A percentile compares a stretch with the other conserved stretches of the same genome.
phyloP scores from a whole-genome alignment of 2,797 vertebrate species.

The Cossypha heuglini region DNA sequence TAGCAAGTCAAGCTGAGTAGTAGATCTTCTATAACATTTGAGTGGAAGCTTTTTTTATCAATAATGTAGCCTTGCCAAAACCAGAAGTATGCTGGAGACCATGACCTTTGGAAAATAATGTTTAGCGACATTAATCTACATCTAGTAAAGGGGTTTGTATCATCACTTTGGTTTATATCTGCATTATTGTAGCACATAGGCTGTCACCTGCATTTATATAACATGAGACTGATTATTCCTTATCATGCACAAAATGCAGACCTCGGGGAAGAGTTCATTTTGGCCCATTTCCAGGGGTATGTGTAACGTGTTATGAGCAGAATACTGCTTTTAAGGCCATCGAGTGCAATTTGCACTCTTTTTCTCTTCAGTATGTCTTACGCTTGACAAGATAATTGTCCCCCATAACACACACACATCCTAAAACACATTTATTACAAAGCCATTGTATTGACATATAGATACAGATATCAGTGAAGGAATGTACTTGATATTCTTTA shows the following conservation, averaged over 20 bases:
- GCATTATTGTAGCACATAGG: constrained; percentile 29
- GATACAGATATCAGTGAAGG: constrained; percentile 42
- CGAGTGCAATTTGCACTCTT: constrained; percentile 40
- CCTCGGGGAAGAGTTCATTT: constrained; percentile 44
- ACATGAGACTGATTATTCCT: constrained; percentile 58
- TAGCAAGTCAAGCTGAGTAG: background rate
- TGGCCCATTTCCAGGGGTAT: constrained; percentile 34
- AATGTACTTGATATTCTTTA: constrained; percentile 26
- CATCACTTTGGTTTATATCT: constrained; percentile 40
- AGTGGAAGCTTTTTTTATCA: constrained; percentile 59
- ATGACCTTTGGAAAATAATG: constrained; percentile 44
- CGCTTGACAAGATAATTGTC: constrained; percentile 43
- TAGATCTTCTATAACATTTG: constrained; percentile 14
- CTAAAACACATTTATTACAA: constrained; percentile 49
- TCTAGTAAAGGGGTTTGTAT: constrained; percentile 30
- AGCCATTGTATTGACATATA: constrained; percentile 51
- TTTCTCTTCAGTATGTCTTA: constrained; percentile 32
- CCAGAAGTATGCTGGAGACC: constrained; percentile 12
- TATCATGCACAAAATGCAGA: constrained; percentile 44
- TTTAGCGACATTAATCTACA: constrained; percentile 46
- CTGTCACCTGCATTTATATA: constrained; percentile 62
- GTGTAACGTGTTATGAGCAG: background rate
- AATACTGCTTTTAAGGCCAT: constrained; percentile 54
- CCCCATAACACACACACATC: constrained; percentile 7
- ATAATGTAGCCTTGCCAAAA: constrained; percentile 38